These are phyloP conservation scores for Arbacia lixula DNA, from an alignment of 53 echinoderm and acorn worm genomes.

Conservation along the genomic window DNA sequence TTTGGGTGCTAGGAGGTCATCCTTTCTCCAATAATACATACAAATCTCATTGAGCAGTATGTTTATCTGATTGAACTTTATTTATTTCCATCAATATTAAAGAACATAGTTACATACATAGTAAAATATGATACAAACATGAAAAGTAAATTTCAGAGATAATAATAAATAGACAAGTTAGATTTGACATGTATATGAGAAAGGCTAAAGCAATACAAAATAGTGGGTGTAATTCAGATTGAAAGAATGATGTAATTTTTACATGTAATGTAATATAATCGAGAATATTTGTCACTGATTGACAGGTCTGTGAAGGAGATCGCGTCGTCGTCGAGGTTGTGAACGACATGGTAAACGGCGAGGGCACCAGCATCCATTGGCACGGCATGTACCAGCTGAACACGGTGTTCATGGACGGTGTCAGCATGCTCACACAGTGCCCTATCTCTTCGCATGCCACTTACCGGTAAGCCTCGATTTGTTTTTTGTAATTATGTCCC, in stretches of 20 bases:
- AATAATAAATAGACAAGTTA: too few relatives aligned
- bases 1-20: too few relatives aligned
- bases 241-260: neutral
- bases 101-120: too few relatives aligned
- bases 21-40: too few relatives aligned
- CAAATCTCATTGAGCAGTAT: too few relatives aligned
- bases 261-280: neutral
- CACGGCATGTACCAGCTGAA: constrained; percentile 79
- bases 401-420: constrained; percentile 93
- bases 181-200: too few relatives aligned
- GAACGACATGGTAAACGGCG: constrained; percentile 73
- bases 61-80: too few relatives aligned
- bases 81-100: too few relatives aligned
- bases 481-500: too few relatives aligned
- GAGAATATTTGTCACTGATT: neutral
- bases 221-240: neutral
- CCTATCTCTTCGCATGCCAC: constrained; percentile 56
- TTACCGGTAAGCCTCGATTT: too few relatives aligned
- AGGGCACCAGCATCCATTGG: constrained; percentile 91
- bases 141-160: too few relatives aligned
- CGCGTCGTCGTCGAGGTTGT: constrained; percentile 71
- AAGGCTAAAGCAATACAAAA: neutral
- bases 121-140: too few relatives aligned
- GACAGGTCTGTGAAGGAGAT: constrained; percentile 92
- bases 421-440: constrained; percentile 79